Conservation (phyloP, 2,888 invertebrate genomes). For the Agriopis aurantiaria region DNA sequence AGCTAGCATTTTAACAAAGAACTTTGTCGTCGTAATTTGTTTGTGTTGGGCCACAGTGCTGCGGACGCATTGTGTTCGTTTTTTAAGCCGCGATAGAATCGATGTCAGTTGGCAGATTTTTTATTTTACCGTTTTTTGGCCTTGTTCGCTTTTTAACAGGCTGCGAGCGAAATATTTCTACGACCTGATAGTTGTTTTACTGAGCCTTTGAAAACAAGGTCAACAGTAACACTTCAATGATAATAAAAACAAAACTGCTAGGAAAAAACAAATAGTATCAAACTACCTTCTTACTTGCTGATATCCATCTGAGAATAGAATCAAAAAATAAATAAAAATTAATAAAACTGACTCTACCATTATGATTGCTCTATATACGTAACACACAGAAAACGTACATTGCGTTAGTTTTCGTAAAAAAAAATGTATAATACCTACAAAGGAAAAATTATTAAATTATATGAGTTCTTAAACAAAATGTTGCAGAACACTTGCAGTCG, state of each 20-base stretch:
- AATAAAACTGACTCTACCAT: too few relatives aligned
- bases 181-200: constrained; percentile 20
- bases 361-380: too few relatives aligned
- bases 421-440: too few relatives aligned
- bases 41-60: constrained; percentile 75
- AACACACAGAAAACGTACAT: too few relatives aligned
- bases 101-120: constrained; percentile 86
- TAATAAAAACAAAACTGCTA: constrained; percentile 2
- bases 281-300: background rate
- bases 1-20: constrained; percentile 31
- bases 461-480: too few relatives aligned
- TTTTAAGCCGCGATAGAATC: constrained; percentile 81
- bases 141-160: constrained; percentile 66
- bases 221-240: constrained; percentile 18
- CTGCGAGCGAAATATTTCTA: constrained; percentile 30
- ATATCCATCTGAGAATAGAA: background rate
- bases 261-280: background rate
- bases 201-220: constrained; percentile 13
- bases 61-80: constrained; percentile 80
- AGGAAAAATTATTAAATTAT: too few relatives aligned
- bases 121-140: constrained; percentile 85
- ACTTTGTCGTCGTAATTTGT: constrained; percentile 60
- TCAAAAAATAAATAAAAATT: background rate
- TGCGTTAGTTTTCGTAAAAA: too few relatives aligned
- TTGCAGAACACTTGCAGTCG: too few relatives aligned